Conservation (phyloP, 2,888 invertebrate genomes). For the Polydrusus pterygomalis region DNA sequence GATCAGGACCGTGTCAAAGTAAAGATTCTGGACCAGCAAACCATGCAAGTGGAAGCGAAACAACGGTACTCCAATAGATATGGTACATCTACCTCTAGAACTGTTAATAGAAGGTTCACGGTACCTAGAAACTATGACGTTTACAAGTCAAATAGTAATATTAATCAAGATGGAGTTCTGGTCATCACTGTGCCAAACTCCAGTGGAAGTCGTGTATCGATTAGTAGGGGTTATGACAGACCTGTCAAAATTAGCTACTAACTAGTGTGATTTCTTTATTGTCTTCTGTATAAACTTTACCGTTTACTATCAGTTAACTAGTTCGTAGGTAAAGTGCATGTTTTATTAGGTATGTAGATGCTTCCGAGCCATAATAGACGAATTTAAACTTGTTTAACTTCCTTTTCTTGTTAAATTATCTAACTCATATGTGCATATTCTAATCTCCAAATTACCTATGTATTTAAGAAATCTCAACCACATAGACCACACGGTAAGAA, state of each 20-base stretch:
- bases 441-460: too few species aligned
- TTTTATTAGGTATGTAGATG: too few species aligned
- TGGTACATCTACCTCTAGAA: conserved; percentile 33
- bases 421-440: too few species aligned
- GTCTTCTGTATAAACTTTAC: background rate
- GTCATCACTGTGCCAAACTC: conserved; percentile 21
- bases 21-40: conserved; percentile 9
- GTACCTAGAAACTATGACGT: conserved; percentile 43
- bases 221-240: background rate
- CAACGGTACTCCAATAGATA: conserved; percentile 39
- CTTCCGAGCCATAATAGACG: too few species aligned
- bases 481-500: too few species aligned
- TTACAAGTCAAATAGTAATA: conserved; percentile 19
- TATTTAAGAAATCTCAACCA: too few species aligned
- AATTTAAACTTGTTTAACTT: too few species aligned
- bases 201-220: background rate
- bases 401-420: too few species aligned
- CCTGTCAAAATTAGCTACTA: background rate
- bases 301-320: too few species aligned
- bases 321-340: too few species aligned
- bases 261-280: background rate
- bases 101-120: conserved; percentile 33
- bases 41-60: conserved; percentile 30
- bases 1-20: conserved; percentile 39
- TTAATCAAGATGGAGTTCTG: conserved; percentile 15